Evolutionary conservation across 92 coral and sea anemone species (phyloP).

Genomic region (Hydrozoanthus gracilis): DNA sequence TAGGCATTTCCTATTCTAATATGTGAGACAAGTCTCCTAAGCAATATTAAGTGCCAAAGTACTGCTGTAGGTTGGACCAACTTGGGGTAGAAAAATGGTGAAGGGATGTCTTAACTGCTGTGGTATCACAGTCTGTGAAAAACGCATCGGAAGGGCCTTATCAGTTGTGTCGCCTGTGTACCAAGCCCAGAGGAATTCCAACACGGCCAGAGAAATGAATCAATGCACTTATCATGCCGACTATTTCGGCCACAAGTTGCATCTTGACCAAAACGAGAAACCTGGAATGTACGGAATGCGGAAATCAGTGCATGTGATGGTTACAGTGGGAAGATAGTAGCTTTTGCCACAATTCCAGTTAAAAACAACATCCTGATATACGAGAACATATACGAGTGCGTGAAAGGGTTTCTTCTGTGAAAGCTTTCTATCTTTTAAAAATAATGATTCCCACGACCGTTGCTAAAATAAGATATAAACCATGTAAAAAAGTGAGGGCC

Average conservation of each 20-base stretch:
- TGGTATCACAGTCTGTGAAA: slow-evolving; percentile 64
- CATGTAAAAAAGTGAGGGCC: too few relatives aligned
- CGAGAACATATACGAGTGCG: slow-evolving; percentile 65
- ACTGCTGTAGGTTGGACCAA: slow-evolving; percentile 61
- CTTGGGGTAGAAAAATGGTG: slow-evolving; percentile 70
- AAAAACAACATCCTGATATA: slow-evolving; percentile 65
- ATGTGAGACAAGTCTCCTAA: too few relatives aligned
- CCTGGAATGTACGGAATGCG: slow-evolving; percentile 67
- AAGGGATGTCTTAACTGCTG: slow-evolving; percentile 58
- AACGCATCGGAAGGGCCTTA: slow-evolving; percentile 63
- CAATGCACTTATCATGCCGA: slow-evolving; percentile 67
- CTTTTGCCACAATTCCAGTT: slow-evolving; percentile 73
- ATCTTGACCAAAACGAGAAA: slow-evolving; percentile 69
- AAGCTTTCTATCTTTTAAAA: too few relatives aligned
- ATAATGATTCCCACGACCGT: too few relatives aligned
- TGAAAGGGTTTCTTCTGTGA: too few relatives aligned
- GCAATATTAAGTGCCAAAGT: background rate
- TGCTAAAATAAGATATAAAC: too few relatives aligned
- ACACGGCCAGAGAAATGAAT: slow-evolving; percentile 61
- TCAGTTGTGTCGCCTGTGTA: slow-evolving; percentile 60
- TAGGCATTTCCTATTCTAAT: too few relatives aligned
- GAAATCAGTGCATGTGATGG: slow-evolving; percentile 77
- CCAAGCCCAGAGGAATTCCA: slow-evolving; percentile 60
- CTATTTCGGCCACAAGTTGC: slow-evolving; percentile 71
- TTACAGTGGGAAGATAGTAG: slow-evolving; percentile 65